These are phyloP conservation scores for Phalacrocorax brasilianus DNA, from an alignment of 2,113 vertebrate species.

Conservation along the genomic window DNA sequence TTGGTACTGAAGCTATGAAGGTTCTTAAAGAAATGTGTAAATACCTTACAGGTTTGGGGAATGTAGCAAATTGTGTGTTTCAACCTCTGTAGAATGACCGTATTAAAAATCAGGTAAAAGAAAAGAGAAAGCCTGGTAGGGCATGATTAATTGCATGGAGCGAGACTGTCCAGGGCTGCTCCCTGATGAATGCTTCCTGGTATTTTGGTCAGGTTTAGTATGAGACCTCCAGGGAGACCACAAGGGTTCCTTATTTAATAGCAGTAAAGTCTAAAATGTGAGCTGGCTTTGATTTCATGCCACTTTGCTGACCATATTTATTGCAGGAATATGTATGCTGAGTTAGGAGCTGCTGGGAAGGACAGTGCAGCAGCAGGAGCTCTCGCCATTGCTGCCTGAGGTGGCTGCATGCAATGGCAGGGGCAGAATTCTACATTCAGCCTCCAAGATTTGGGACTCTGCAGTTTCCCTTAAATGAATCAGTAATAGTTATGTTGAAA, in stretches of 20 bases:
- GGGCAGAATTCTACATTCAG: not conserved
- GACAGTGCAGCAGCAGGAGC: not conserved
- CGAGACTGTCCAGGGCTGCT: not conserved
- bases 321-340: not conserved
- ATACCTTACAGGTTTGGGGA: not conserved
- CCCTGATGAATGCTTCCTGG: not conserved
- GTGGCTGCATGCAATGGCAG: not conserved
- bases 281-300: not conserved
- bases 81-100: not conserved
- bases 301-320: not conserved
- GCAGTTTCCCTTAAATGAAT: not conserved
- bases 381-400: not conserved
- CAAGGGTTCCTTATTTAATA: not conserved
- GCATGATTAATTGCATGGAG: fast-evolving
- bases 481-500: not conserved
- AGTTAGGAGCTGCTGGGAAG: not conserved
- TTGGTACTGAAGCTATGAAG: not conserved
- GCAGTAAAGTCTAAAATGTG: not conserved
- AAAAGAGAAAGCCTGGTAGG: not conserved
- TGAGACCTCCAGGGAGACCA: not conserved
- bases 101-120: not conserved
- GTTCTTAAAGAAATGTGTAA: not conserved
- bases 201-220: not conserved
- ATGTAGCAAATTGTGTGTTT: not conserved
- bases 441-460: not conserved